Conservation (phyloP, 64 coral and sea anemone genomes). For the Stylophora pistillata region DNA sequence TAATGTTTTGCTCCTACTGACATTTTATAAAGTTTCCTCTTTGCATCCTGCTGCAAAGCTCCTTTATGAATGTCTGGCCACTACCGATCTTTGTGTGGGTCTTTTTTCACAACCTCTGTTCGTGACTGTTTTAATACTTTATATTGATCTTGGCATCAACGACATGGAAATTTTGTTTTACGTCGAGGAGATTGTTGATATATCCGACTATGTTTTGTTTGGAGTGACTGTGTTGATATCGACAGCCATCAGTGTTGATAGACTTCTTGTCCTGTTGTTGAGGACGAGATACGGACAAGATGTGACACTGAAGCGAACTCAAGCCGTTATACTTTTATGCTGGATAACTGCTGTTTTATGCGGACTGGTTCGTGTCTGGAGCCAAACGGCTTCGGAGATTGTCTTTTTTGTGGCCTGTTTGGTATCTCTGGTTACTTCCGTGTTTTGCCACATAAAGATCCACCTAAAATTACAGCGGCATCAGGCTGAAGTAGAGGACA, state of each 20-base stretch:
- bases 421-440: too few relatives aligned
- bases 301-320: not conserved
- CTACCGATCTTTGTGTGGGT: not conserved
- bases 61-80: not conserved
- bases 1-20: not conserved
- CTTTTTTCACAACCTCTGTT: not conserved
- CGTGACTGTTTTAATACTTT: not conserved
- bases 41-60: not conserved
- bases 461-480: not conserved
- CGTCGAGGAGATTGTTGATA: not conserved
- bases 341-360: not conserved
- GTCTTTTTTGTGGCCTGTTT: not conserved
- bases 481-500: not conserved
- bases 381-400: not conserved
- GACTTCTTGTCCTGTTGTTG: not conserved
- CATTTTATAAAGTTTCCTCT: not conserved
- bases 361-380: not conserved
- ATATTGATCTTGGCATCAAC: not conserved
- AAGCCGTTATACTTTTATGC: not conserved
- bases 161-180: not conserved
- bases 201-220: not conserved
- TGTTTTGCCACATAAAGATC: not conserved
- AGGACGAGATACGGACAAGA: not conserved
- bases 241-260: not conserved
- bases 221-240: not conserved